These are phyloP conservation scores for Phaetusa simplex DNA, from an alignment of 2,113 vertebrate species.

Conservation along the genomic window DNA sequence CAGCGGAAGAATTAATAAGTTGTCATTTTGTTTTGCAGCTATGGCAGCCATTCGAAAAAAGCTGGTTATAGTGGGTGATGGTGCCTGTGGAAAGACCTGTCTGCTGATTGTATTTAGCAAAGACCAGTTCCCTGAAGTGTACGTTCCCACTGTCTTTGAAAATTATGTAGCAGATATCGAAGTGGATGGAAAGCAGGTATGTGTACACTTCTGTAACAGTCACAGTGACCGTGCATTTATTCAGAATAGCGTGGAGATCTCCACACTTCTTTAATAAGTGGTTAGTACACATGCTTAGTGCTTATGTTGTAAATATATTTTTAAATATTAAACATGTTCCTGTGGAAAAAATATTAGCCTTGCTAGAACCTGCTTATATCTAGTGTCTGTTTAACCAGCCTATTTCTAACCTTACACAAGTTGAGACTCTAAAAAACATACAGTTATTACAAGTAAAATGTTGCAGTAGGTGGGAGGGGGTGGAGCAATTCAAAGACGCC, in stretches of 20 bases:
- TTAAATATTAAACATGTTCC: neutral
- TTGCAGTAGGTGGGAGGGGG: neutral
- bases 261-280: neutral
- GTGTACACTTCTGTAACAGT: neutral
- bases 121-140: slow-evolving; percentile 98
- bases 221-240: neutral
- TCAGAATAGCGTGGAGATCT: neutral
- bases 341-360: neutral
- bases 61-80: slow-evolving; percentile 98
- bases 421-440: neutral
- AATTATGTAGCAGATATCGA: slow-evolving; percentile 99
- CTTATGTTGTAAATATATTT: neutral
- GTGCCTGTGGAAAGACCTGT: slow-evolving; percentile 98
- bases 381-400: neutral
- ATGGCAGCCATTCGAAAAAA: slow-evolving; percentile 99
- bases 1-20: neutral
- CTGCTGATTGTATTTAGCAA: slow-evolving; percentile 98
- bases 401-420: neutral
- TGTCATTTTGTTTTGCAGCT: slow-evolving; percentile 65
- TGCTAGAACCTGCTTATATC: neutral
- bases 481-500: neutral
- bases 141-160: slow-evolving; percentile 97
- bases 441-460: neutral
- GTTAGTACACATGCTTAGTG: neutral
- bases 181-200: slow-evolving; percentile 95